Base-by-base conservation (phyloP, 1,140 invertebrate species). In the Drosophila sp. region DNA sequence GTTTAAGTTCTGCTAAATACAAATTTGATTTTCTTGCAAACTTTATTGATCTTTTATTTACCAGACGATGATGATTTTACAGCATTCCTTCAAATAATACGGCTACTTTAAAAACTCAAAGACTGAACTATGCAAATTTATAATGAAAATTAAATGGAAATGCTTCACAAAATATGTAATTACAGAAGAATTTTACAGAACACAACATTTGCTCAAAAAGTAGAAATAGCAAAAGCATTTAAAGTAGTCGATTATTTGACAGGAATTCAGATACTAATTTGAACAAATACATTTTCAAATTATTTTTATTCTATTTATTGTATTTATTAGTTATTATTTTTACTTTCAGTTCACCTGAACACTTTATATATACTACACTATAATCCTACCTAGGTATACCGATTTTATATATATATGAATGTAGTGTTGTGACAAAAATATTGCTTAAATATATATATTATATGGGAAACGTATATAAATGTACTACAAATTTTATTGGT, bases 331-430 rank as follows among this genome's bases (percentile, higher is more conserved):
- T 48, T 25, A 7, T 48, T 38, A 14, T 13, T 4, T 9, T 41
- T 32, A 21, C 7, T 46, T 71, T 71, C 25, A 7, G 27, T 70
- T 63, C 7, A 16, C n/a, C 43, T 18, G 21, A 21, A 59, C 61
- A 40, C 51, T 41, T 18, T 50, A 45, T 62, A 63, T 67, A 61
- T 16, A 53, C 61, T 45, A 59, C 45, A 46, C 63, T 74, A 59
- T 64, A 73, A 78, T 66, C 80, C 70, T 72, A 80, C 29, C 64
- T 75, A 74, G 46, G 45, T 78, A 78, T 87, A 81, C 45, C 82
- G 80, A 87, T 86, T 86, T 86, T 87, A 87, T 84, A 81, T 87
- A 87, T 84, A 81, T 72, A 89, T 89, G 80, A 82, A 87, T 87
- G 83, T 87, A 87, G 82, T 89, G 83, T 87, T 87, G 82, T 87